Conservation (phyloP, 2,113 vertebrate species). For the Malurus elegans region DNA sequence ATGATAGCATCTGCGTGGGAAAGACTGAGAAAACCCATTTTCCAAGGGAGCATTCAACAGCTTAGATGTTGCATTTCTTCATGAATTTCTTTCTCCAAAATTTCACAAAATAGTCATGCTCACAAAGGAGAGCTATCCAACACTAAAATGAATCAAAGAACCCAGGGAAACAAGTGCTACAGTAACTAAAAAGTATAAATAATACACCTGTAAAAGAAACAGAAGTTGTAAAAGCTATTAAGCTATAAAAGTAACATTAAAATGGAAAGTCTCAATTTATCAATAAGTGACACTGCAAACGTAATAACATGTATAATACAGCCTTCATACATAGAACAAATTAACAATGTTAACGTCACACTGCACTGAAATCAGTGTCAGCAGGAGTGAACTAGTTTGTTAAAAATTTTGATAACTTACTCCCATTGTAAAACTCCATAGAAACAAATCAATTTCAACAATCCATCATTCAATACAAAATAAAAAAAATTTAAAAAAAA, state of each 20-base stretch:
- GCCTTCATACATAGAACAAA: background rate
- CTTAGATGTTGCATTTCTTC: background rate
- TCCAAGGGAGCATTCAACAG: background rate
- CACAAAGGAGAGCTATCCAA: background rate
- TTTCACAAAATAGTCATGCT: background rate
- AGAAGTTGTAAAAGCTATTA: background rate
- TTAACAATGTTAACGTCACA: background rate
- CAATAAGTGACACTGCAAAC: background rate
- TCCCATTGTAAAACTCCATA: background rate
- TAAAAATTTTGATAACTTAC: background rate
- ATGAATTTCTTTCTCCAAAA: background rate
- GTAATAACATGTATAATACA: background rate
- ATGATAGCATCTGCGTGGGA: accelerated
- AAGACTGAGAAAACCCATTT: background rate
- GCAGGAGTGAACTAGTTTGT: background rate
- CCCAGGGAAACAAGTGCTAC: accelerated
- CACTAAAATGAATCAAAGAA: background rate
- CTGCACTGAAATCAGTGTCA: background rate
- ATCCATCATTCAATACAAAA: background rate
- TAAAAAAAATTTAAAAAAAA: no score
- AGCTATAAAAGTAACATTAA: background rate
- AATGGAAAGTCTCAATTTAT: background rate
- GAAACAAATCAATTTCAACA: background rate
- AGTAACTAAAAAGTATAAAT: background rate
- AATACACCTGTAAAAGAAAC: background rate